Percentiles rank a stretch among this genome's conserved stretches.
phyloP scores from a whole-genome alignment of 2,113 vertebrate species.

The Caranx ignobilis region DNA sequence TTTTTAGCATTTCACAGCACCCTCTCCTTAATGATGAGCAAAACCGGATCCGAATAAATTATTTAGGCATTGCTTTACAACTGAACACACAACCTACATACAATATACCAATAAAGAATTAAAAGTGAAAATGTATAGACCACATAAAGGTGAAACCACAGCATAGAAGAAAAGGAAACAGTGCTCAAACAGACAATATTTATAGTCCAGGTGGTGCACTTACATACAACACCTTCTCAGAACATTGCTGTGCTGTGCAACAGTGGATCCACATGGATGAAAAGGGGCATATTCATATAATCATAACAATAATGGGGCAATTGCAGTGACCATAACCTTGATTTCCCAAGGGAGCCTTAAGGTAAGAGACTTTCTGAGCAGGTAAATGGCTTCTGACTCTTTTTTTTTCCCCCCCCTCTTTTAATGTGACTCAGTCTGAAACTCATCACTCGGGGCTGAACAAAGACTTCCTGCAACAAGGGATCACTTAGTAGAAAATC shows the following conservation, averaged over 20 bases:
- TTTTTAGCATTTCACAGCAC: conserved; percentile 6
- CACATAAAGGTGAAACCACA: neutral
- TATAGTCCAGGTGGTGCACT: neutral
- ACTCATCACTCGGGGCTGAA: neutral
- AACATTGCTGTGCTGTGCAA: neutral
- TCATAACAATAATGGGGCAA: conserved; percentile 3
- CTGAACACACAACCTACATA: neutral
- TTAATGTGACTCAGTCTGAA: neutral
- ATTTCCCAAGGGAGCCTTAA: conserved; percentile 34
- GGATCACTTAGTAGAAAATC: neutral
- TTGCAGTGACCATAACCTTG: conserved; percentile 9
- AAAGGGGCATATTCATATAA: neutral
- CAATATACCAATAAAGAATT: neutral
- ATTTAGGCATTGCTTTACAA: neutral
- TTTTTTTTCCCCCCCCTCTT: neutral
- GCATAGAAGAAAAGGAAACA: neutral
- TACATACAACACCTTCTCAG: neutral
- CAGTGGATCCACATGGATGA: neutral
- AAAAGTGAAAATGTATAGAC: neutral
- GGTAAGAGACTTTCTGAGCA: conserved; percentile 2
- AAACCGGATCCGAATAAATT: conserved; percentile 1
- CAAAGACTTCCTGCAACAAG: neutral
- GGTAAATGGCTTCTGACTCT: neutral
- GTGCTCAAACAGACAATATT: neutral
- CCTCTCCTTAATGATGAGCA: neutral